A percentile compares a stretch with the other conserved stretches of the same genome.
Conservation (phyloP, 2,888 invertebrate species). For the Ashinkailepas kermadecensis region DNA sequence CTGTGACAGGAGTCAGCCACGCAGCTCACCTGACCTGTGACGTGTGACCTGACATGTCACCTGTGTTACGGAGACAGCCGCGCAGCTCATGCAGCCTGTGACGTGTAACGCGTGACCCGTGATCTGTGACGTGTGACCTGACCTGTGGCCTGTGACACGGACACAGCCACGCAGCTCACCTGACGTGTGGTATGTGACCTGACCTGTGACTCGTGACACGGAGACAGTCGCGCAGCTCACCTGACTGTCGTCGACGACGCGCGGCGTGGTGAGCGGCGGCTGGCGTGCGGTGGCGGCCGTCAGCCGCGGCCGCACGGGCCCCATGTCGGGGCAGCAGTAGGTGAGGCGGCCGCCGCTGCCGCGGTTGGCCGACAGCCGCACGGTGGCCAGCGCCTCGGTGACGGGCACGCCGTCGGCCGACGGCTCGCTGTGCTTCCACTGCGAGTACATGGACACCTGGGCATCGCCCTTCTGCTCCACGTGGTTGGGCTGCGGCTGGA, state of each 20-base stretch:
- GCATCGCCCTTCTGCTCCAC: constrained; percentile 32
- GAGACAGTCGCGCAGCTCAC: not conserved
- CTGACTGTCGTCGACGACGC: not conserved
- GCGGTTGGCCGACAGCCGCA: not conserved
- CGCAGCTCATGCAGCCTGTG: no score
- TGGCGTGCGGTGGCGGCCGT: not conserved
- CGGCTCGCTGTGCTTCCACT: constrained; percentile 33
- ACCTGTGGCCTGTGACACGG: not conserved
- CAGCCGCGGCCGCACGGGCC: not conserved
- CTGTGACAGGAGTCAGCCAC: no score
- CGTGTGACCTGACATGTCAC: no score
- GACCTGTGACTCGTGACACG: not conserved
- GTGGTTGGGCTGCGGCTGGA: constrained; percentile 33
- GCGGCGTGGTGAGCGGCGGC: no score
- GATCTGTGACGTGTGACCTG: not conserved
- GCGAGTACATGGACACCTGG: constrained; percentile 35
- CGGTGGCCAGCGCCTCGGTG: not conserved
- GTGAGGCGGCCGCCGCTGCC: not conserved
- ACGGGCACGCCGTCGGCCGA: constrained; percentile 27
- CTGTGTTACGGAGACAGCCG: no score
- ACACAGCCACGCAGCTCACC: no score
- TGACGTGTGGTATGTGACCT: not conserved
- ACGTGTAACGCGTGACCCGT: no score
- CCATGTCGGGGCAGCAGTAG: not conserved
- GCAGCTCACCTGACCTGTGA: no score